Base-by-base conservation (phyloP, 2,888 invertebrate species). In the Amphimallon solstitiale region DNA sequence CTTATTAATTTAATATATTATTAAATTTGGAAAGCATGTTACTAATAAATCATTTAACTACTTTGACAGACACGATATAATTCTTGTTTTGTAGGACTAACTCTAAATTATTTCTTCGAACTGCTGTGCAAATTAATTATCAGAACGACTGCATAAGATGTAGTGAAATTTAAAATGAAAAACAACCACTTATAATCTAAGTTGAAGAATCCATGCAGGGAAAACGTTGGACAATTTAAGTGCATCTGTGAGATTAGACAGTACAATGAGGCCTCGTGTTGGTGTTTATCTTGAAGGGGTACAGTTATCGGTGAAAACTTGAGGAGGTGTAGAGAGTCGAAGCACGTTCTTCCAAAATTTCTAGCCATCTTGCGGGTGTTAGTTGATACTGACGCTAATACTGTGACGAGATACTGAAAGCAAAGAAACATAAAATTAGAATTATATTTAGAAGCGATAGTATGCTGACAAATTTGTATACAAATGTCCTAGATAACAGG, bases 161-260 rank as follows among this genome's bases (percentile, higher is more conserved):
- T 60, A 0, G 29, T 46, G 10, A 60, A 34, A 17, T 46, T 35
- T n/a, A 60, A 14, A 1, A 60, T 19, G 2, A 34, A 14, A 10
- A 60, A 60, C n/a, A 60, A 10, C 46, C 35, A 46, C n/a, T 34
- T 63, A 14, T 51, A 49, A 21, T 63, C 51, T 3, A 63, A 4
- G 9, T 17, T 17, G 52, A 63, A 63, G 23, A 63, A 51, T 21
- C 52, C 63, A 0, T 37, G 15, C 29, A 38, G 23, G 1, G 63
- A 63, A 52, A 63, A 63, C 9, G 4, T 15, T 3, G 63, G 63
- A n/a, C 51, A 15, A 10, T 21, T 63, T 15, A 15, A 14, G 10
- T 40, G 21, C 1, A 21, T 21, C 35, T 15, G 34, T 3, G 34
- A 37, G 7, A 6, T 7, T 15, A 21, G n/a, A 12, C 15, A 17